Evolutionary conservation across 2,888 invertebrate species (phyloP).

Genomic region (Campaea margaritaria): DNA sequence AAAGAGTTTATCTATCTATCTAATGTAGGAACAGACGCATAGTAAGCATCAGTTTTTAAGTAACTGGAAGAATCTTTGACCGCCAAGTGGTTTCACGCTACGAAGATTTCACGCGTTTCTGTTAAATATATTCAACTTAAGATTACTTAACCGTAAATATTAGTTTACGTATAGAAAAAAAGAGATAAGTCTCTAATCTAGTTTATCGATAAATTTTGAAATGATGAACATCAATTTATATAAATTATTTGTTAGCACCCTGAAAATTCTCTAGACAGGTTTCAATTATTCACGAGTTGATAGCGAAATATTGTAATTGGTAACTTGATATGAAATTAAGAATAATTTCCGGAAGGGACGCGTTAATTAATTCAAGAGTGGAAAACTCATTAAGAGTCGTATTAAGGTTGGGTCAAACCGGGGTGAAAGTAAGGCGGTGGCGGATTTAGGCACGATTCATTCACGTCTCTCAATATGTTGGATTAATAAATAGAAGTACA

Average conservation of each 20-base stretch:
- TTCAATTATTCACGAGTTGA: slow-evolving; percentile 17
- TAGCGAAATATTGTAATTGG: slow-evolving; percentile 38
- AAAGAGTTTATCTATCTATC: too few species aligned
- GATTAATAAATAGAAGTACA: neutral
- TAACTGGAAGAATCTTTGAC: too few species aligned
- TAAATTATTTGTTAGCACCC: neutral
- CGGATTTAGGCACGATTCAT: neutral
- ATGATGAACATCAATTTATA: neutral
- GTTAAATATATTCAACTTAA: too few species aligned
- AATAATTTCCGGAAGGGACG: slow-evolving; percentile 38
- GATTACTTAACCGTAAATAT: too few species aligned
- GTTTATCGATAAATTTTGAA: neutral
- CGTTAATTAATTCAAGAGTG: slow-evolving; percentile 48
- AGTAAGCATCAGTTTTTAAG: too few species aligned
- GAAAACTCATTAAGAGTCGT: slow-evolving; percentile 48
- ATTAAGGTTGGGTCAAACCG: slow-evolving; percentile 23
- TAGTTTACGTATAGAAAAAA: too few species aligned
- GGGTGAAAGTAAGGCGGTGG: neutral
- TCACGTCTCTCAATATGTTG: neutral
- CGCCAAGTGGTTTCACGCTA: too few species aligned
- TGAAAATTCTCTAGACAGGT: neutral
- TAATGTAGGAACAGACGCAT: too few species aligned
- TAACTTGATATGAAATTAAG: slow-evolving; percentile 35
- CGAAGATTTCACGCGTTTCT: too few species aligned
- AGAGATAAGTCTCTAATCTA: too few species aligned